These are phyloP conservation scores for Sebastes steindachneri DNA, from an alignment of 2,797 vertebrate species.

Conservation along the genomic window DNA sequence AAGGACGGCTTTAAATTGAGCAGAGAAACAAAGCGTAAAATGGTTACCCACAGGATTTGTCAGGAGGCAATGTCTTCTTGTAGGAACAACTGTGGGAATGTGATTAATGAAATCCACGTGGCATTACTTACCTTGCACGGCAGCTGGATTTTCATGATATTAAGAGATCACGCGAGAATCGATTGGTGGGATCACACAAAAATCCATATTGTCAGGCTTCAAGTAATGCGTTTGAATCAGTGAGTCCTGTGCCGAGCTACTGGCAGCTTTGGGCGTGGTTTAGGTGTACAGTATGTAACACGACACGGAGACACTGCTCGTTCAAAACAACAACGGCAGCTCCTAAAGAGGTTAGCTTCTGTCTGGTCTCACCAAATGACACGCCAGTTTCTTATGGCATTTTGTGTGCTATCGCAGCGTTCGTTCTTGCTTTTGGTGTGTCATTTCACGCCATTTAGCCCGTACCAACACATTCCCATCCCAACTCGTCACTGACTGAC, in stretches of 20 bases:
- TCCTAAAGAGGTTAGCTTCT: background rate
- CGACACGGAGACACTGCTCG: background rate
- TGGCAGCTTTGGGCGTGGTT: background rate
- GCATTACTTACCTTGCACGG: background rate
- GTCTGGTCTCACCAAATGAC: background rate
- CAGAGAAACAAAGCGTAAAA: slow-evolving; percentile 26
- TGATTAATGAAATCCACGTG: background rate
- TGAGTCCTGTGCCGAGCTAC: background rate
- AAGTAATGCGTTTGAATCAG: background rate
- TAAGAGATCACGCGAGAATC: background rate
- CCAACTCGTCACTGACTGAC: no score
- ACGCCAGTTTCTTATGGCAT: background rate
- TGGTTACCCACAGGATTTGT: slow-evolving; percentile 8
- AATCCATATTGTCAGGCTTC: background rate
- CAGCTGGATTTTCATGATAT: background rate
- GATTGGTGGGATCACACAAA: no score
- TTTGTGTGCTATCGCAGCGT: no score
- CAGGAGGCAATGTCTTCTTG: background rate
- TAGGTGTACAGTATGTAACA: background rate
- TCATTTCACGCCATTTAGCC: no score
- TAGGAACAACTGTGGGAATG: background rate
- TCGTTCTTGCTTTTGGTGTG: no score
- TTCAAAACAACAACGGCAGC: background rate
- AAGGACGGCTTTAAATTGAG: slow-evolving; percentile 21
- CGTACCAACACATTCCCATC: no score